Conservation (phyloP, 2,797 vertebrate species). For the Orestias chungarensis region DNA sequence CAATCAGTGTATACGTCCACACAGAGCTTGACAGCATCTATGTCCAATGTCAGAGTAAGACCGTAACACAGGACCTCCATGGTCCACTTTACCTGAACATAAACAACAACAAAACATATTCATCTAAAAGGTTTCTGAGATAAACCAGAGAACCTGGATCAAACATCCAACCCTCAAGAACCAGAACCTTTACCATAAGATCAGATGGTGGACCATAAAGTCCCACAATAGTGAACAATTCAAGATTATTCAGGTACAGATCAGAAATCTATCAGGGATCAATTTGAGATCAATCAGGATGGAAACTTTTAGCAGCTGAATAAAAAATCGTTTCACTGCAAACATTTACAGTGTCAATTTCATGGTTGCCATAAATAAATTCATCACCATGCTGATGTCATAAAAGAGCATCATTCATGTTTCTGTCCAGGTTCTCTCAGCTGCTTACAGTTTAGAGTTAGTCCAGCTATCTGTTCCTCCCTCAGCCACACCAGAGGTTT, state of each 20-base stretch:
- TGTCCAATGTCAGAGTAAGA: conserved; percentile 89
- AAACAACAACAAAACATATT: conserved; percentile 1
- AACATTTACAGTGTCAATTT: background rate
- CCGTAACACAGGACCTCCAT: conserved; percentile 95
- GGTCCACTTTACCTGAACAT: conserved; percentile 91
- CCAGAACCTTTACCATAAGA: background rate
- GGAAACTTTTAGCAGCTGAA: background rate
- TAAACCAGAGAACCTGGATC: background rate
- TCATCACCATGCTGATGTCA: background rate
- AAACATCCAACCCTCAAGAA: background rate
- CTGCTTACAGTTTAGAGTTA: background rate
- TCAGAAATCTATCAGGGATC: background rate
- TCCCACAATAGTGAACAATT: background rate
- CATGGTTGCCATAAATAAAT: background rate
- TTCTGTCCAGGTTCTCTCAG: background rate
- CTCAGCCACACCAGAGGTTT: conserved; percentile 11
- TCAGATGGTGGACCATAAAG: background rate
- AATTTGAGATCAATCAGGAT: background rate
- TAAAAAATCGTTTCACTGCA: background rate
- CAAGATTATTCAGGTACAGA: background rate
- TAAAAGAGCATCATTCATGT: too few species aligned
- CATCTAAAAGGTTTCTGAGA: background rate
- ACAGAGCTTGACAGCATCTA: conserved; percentile 91
- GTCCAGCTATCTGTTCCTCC: background rate
- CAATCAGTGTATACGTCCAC: conserved; percentile 95